Evolutionary conservation across 2,113 vertebrate genomes (phyloP), one percentile per base, ranked within the genome.

Genomic region (Eolophus roseicapilla): DNA sequence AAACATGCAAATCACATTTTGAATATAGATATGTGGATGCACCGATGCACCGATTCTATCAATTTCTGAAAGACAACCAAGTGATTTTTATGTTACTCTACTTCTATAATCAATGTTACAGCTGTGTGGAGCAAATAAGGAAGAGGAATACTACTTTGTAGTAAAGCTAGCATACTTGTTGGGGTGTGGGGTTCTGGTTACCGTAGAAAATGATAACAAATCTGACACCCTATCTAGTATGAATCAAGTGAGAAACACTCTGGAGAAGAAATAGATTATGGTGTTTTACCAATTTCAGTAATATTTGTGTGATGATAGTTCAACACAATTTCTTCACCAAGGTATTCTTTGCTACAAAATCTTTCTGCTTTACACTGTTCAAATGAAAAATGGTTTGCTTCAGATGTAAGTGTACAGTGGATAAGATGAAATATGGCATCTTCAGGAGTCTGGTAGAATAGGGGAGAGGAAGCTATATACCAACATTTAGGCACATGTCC

Each of bases 401-500:
- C 53, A 77, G 67, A 69, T 85, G 28, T 44, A 52, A 50, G 46
- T 6, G 4, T 65, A 23, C 17, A 63, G 5, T 44, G 59, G 49
- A 5, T 55, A 79, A 46, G 27, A 49, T 82, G 41, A 68, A 90
- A 57, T 4, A 1, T 46, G 43, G 7, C 0, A 1, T 55, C 49
- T 49, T 85, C 5, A 20, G 35, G 44, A 86, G 41, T 52, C n/a
- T 88, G 59, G 10, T 52, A 59, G n/a, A 73, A 25, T 3, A 57
- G 33, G 19, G 33, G 20, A 68, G 78, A 37, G 35, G 19, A 93
- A 14, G 21, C 31, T 62, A 47, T 89, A 74, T 11, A 7, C 35
- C 33, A n/a, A 0, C 7, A 3, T 75, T 46, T 11, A 63, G 20
- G 13, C 46, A 19, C 6, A 2, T 3, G 53, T 59, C 17, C 31